phyloP scores from a whole-genome alignment of 2,797 vertebrate genomes.

The Karalla daura region DNA sequence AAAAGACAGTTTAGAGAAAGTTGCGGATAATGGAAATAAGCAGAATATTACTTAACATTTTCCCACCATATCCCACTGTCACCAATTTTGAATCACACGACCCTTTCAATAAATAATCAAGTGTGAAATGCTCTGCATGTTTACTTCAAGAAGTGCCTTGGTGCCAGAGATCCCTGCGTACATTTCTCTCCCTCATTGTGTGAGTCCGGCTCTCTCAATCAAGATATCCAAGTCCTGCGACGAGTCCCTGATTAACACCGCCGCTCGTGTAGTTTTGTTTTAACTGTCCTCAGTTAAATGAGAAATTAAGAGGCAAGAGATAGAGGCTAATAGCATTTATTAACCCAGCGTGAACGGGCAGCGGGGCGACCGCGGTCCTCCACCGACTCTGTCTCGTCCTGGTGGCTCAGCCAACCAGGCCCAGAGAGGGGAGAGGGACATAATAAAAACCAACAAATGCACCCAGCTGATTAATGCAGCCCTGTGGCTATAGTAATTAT shows the following conservation, averaged over 20 bases:
- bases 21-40: too few species aligned
- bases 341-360: slow-evolving; percentile 77
- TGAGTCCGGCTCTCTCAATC: slow-evolving; percentile 62
- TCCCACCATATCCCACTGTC: not conserved
- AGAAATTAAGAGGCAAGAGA: slow-evolving; percentile 79
- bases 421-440: slow-evolving; percentile 78
- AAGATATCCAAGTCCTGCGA: slow-evolving; percentile 55
- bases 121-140: slow-evolving; percentile 17
- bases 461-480: slow-evolving; percentile 92
- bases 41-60: not conserved
- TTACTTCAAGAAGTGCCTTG: slow-evolving; percentile 11
- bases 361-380: slow-evolving; percentile 46
- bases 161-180: slow-evolving; percentile 23
- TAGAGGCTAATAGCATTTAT: slow-evolving; percentile 82
- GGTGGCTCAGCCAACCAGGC: slow-evolving; percentile 52
- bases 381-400: slow-evolving; percentile 44
- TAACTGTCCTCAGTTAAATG: slow-evolving; percentile 72
- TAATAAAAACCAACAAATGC: slow-evolving; percentile 92
- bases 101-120: not conserved
- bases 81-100: not conserved
- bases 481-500: slow-evolving; percentile 96
- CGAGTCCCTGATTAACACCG: slow-evolving; percentile 73
- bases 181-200: slow-evolving; percentile 38
- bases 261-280: slow-evolving; percentile 62
- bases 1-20: not conserved